Base-by-base conservation (phyloP, 2,888 invertebrate species). In the Drosophila subquinaria region DNA sequence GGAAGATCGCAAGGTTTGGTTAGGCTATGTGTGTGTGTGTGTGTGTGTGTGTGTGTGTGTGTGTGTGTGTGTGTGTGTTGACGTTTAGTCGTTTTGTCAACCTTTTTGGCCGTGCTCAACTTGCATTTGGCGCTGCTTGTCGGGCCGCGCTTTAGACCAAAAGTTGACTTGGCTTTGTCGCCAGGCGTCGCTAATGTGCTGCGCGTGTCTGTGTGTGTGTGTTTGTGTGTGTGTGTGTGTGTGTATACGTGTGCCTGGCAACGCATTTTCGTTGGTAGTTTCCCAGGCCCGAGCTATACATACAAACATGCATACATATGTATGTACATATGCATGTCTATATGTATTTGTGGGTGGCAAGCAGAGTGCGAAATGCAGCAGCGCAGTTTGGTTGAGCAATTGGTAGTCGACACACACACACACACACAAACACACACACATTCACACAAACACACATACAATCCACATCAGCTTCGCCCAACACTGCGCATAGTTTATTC, bases 401-500 rank as follows among this genome's bases (percentile, higher is more conserved):
- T 50, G 68, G 47, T 55, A 56, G 30, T 47, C 42, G 36, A 33
- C 17, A 55, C 30, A 42, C 35, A 43, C 33, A 45, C 45, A 23
- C 36, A 17, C 35, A 30, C 53, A 36, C 23, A 10, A 13, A 42
- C 15, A 13, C 17, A 30, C 9, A 9, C 2, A 53, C 23, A 23
- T 4, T 30, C 13, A 42, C 50, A 17, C 9, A 38, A 13, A 17
- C 23, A 52, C 10, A 13, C n/a, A 27, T 35, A 11, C 27, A 53
- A 9, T 2, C 9, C 40, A 53, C 42, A 55, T n/a, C 45, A 45
- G 69, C 68, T 66, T 66, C 62, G 75, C 42, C 45, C 63, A 63
- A 66, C 79, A 81, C 75, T 79, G 73, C 73, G 76, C 85, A 70
- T 80, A 82, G n/a, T n/a, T n/a, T n/a, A n/a, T n/a, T n/a, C n/a